phyloP scores from a whole-genome alignment of 2,113 vertebrate species.

The Eidolon helvum region DNA sequence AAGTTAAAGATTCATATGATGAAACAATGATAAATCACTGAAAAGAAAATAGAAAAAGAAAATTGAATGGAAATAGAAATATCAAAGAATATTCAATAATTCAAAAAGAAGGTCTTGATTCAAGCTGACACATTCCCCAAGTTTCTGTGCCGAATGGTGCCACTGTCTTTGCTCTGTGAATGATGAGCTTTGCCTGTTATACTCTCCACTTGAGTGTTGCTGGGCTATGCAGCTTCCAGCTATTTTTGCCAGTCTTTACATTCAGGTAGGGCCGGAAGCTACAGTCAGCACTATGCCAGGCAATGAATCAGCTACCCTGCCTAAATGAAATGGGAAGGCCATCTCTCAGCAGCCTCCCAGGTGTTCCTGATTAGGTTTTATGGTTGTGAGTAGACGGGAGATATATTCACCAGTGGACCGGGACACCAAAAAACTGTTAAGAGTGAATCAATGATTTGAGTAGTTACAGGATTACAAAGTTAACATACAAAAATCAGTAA shows the following conservation, averaged over 20 bases:
- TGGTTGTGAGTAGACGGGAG: not conserved
- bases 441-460: not conserved
- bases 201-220: not conserved
- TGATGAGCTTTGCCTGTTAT: not conserved
- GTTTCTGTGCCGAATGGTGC: not conserved
- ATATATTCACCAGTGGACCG: too few species aligned
- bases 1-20: not conserved
- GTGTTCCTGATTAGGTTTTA: not conserved
- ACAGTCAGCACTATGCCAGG: not conserved
- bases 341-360: not conserved
- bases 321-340: not conserved
- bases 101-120: not conserved
- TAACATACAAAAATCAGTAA: not conserved
- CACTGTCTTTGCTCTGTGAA: not conserved
- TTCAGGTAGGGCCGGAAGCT: not conserved
- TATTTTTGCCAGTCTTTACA: not conserved
- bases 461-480: not conserved
- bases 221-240: not conserved
- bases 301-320: not conserved
- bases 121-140: not conserved
- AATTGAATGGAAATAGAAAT: not conserved
- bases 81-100: not conserved
- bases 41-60: not conserved
- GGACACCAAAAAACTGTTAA: not conserved
- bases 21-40: not conserved